Base-by-base conservation (phyloP, 2,797 vertebrate species). In the Australoheros facetus region DNA sequence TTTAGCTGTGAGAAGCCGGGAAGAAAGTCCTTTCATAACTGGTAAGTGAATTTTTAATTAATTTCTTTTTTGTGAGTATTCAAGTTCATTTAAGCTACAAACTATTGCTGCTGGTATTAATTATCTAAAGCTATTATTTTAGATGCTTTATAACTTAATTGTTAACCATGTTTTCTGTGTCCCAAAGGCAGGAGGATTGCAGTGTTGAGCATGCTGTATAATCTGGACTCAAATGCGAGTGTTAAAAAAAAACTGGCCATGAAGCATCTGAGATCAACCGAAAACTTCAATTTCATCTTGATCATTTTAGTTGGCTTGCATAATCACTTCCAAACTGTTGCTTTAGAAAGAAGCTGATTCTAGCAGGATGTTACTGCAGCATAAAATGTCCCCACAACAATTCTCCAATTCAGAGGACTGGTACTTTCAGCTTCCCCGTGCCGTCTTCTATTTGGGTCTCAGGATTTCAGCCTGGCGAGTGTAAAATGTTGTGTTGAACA, bases 301-400 rank as follows among this genome's bases (percentile, higher is more conserved):
- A 39, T 42, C 1, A 9, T 26, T 19, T 51, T 17, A 1, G 37
- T 42, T 62, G 23, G 34, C 34, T 39, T 1, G 37, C n/a, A 62
- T 62, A 62, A 62, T 62, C 37, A 10, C 42, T 23, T 64, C 60
- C 37, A 26, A 42, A 23, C 7, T 26, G 42, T 42, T 6, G 60
- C 60, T 64, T 8, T 42, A 42, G 1, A 39, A 48, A 66, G 23
- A 64, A 45, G 62, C 23, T 19, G 62, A 28, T 66, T 66, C 42
- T 23, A 0, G 51, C 62, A n/a, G 62, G 2, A 30, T 51, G 42
- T 48, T 10, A 30, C 3, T 10, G 28, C 42, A 69, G 23, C 16
- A 66, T 7, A 66, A 66, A 66, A 30, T 12, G 16, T 1, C 13
- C 16, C 21, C 13, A 11, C 39, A 19, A 19, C 16, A 69, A 66